Percentiles rank a stretch among this genome's conserved stretches.
Evolutionary conservation across 2,888 invertebrate species (phyloP).

Genomic region (Nipponacmea schrenckii): DNA sequence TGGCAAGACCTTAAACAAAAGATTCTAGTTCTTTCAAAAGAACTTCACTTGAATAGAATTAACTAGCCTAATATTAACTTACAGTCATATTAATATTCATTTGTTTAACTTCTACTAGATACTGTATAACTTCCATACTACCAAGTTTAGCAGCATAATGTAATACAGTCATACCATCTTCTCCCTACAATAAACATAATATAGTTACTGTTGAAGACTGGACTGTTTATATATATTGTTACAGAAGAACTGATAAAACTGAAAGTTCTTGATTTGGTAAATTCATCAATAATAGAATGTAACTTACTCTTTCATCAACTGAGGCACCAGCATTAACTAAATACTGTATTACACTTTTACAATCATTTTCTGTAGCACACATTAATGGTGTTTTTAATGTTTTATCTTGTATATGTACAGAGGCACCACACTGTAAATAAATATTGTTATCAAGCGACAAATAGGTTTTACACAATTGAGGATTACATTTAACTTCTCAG

Average conservation of each 20-base stretch:
- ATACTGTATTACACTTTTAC: conserved; percentile 77
- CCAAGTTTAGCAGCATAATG: conserved; percentile 83
- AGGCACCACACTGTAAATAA: conserved; percentile 74
- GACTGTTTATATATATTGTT: neutral
- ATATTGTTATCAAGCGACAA: too few species aligned
- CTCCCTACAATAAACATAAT: conserved; percentile 73
- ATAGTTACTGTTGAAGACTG: conserved; percentile 11
- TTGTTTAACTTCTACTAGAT: conserved; percentile 65
- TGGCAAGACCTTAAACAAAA: too few species aligned
- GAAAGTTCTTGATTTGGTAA: neutral
- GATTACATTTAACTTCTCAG: too few species aligned
- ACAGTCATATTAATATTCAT: conserved; percentile 64
- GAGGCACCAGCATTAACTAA: conserved; percentile 84
- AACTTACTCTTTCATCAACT: conserved; percentile 75
- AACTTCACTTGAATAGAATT: too few species aligned
- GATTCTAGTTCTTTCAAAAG: too few species aligned
- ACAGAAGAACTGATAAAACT: neutral
- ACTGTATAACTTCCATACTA: conserved; percentile 75
- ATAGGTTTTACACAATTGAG: too few species aligned
- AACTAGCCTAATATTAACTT: too few species aligned
- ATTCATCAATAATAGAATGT: neutral
- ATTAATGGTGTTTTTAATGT: conserved; percentile 83
- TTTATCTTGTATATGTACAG: conserved; percentile 79
- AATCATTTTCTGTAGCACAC: conserved; percentile 77
- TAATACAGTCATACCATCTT: conserved; percentile 88